Base-by-base conservation (phyloP, 1,140 invertebrate genomes). In the Bombus fervidus region DNA sequence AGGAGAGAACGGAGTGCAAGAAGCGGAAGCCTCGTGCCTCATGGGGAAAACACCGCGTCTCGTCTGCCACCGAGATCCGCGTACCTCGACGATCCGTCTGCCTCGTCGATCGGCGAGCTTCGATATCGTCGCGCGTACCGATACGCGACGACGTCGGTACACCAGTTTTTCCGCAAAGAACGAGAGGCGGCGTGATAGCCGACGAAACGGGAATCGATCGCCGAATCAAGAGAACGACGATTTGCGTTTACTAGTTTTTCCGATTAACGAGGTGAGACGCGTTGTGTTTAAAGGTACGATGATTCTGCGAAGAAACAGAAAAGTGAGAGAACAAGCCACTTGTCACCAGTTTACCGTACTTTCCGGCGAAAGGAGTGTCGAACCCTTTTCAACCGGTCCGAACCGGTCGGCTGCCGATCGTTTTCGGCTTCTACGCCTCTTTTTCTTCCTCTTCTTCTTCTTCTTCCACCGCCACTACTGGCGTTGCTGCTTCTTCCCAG, bases 321-420 rank as follows among this genome's bases (percentile, higher is more conserved):
- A 78, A 71, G 47, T 72, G 62, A 76, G 59, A 53, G 74, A 89
- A 76, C 81, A 68, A 84, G 69, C 77, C 85, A 87, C 87, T 89
- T 89, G 88, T 90, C 88, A 89, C 83, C 85, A 69, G 73, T 82
- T 85, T 81, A 87, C 87, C 81, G 84, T 86, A 66, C 87, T 89
- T 89, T 86, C 84, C 88, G 69, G n/a, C 78, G 80, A 79, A 82
- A 87, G 77, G 79, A 91, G 84, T 81, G 89, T 90, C 87, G 81
- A 88, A 91, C 84, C 86, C 88, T 87, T 91, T 92, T 90, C 90
- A 86, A 91, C 78, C 88, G 87, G 82, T 76, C 76, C 73, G 86
- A 86, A 91, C 91, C 85, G 86, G 87, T 90, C 86, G 86, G 81
- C 81, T 75, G 88, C 76, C 83, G 76, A 90, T 84, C 87, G 88